Evolutionary conservation across 2,797 vertebrate species (phyloP).

Genomic region (Acanthurus lineatus): DNA sequence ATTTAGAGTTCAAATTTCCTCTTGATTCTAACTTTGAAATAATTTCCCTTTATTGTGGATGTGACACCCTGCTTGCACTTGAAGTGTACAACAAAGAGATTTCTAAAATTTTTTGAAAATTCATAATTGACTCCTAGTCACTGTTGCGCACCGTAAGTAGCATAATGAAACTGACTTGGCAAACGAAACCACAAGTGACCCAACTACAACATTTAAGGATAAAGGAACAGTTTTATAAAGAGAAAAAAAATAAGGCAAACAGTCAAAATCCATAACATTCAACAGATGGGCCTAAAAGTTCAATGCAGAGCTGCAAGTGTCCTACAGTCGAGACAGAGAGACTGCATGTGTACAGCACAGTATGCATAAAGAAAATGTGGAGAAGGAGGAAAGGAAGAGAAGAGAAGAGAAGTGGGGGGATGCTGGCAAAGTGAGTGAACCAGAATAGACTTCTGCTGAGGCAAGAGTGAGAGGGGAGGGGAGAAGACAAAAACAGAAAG

Average conservation of each 20-base stretch:
- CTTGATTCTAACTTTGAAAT: not conserved
- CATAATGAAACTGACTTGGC: conserved; percentile 2
- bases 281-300: conserved; percentile 63
- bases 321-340: conserved; percentile 23
- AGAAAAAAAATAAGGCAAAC: conserved; percentile 1
- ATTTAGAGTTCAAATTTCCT: not conserved
- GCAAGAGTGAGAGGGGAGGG: conserved; percentile 40
- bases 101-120: not conserved
- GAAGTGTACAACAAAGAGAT: not conserved
- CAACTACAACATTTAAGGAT: not conserved
- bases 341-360: conserved; percentile 17
- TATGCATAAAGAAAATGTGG: conserved; percentile 37
- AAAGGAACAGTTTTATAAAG: conserved; percentile 4
- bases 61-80: not conserved
- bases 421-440: conserved; percentile 70
- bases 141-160: conserved; percentile 1
- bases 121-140: not conserved
- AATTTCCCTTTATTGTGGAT: not conserved
- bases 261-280: conserved; percentile 42
- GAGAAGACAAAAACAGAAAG: conserved; percentile 10
- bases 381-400: conserved; percentile 26
- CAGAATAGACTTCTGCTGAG: conserved; percentile 68
- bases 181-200: not conserved
- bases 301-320: conserved; percentile 40
- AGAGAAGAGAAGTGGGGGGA: conserved; percentile 44